Conservation (phyloP, 2,113 vertebrate species). For the Zosterops borbonicus region DNA sequence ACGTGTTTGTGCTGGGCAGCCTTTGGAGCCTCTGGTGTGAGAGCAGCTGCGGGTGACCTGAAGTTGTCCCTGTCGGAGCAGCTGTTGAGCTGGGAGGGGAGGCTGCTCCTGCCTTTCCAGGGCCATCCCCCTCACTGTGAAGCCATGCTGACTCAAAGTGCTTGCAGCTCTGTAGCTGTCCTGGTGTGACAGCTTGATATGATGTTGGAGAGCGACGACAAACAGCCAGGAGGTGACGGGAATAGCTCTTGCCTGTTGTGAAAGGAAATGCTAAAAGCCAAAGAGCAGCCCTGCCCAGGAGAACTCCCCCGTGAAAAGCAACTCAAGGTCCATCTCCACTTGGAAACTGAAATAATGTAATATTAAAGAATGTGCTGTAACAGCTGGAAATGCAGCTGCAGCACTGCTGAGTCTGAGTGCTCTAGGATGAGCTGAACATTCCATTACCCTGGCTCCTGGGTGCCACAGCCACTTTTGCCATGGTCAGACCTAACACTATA, state of each 20-base stretch:
- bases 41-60: not conserved
- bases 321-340: not conserved
- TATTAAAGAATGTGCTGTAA: not conserved
- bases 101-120: not conserved
- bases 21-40: not conserved
- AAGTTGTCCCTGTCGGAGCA: not conserved
- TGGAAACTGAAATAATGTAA: not conserved
- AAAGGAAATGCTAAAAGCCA: conserved; percentile 2
- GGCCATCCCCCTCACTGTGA: not conserved
- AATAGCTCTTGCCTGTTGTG: not conserved
- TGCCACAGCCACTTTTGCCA: not conserved
- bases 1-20: fast-evolving
- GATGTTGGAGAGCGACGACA: not conserved
- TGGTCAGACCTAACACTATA: not conserved
- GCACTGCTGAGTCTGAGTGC: not conserved
- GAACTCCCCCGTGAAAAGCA: not conserved
- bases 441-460: not conserved
- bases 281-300: not conserved
- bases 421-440: not conserved
- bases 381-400: not conserved
- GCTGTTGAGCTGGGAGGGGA: not conserved
- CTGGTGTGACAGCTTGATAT: not conserved
- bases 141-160: not conserved
- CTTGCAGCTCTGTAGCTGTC: not conserved
- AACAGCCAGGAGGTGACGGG: conserved; percentile 2